Evolutionary conservation across 1,140 invertebrate species (phyloP), one percentile per base, ranked within the genome.

Genomic region (Mylabris phalerata): DNA sequence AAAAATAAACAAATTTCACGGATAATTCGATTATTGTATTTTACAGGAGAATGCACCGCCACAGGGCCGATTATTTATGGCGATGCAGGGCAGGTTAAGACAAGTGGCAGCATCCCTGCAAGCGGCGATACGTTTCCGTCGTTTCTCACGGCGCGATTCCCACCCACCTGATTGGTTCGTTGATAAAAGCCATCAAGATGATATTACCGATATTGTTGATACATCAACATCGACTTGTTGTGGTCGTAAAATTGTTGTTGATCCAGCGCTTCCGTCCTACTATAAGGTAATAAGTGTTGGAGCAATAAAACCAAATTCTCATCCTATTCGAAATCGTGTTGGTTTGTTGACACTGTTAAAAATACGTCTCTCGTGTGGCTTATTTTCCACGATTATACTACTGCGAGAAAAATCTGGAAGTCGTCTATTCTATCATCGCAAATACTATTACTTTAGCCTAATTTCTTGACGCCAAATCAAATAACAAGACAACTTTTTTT

Each of bases 201-300:
- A 75, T 62, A 75, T 62, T 9, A 63, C 63, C 48, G 79, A 75
- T 64, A 75, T 75, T 64, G 75, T 26, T 56, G 68, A 38, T 38
- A 60, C 61, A 24, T 46, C 51, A 39, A 55, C 49, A 24, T 64
- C 66, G 6, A 79, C 76, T 55, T 71, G 77, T 24, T 73, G 82
- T 24, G 82, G 81, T 64, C 78, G 80, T 54, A 69, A 78, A 27
- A 74, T 85, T 38, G 82, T 82, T 2, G 79, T 86, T 50, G 83
- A 86, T 72, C 80, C 84, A 19, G 80, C 84, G 0, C 71, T 80
- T 41, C 78, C 79, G 26, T 76, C 75, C 24, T 83, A 86, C 73
- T 86, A 86, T 64, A 75, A 80, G 73, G 81, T 82, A 42, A 10
- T 7, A 42, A n/a, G 4, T 42, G 1, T 19, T 19, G 19, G 19